Evolutionary conservation across 2,888 invertebrate species (phyloP), one percentile per base, ranked within the genome.

Genomic region (Cataglyphis livida): DNA sequence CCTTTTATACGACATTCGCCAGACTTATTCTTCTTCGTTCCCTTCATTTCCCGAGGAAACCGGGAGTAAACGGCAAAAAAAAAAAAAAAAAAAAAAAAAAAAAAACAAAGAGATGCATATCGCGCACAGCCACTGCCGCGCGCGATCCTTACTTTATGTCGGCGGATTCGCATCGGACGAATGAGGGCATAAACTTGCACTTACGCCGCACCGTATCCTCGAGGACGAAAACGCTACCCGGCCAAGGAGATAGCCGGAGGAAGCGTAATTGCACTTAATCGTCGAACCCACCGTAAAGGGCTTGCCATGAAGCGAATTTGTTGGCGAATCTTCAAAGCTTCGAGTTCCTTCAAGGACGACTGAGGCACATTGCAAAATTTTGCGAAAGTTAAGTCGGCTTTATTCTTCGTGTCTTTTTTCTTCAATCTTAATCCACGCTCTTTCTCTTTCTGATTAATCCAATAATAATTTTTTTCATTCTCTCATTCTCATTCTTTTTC

Each of bases 251-350:
- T 44, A 74, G 38, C 21, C 65, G 51, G 28, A 51, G 54, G 75
- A 71, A 73, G 61, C 54, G 68, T 82, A 81, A 81, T 76, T 85
- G 74, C 74, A 61, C 61, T 75, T 82, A 74, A 84, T 85, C 66
- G 44, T 51, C 62, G 68, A 68, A 59, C 59, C 28, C 74, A 38
- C 35, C 41, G 44, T 18, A 38, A 59, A 41, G 57, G 61, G 25
- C 18, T 51, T 28, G 73, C 66, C 41, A 32, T 74, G 62, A 79
- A 83, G 54, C 51, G 73, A 83, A 78, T 73, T 78, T 21, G 61
- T 48, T 41, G 12, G 51, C 32, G 48, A 62, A 35, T 51, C 62
- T 62, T 68, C 38, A 35, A 41, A 48, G 25, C 25, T 57, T 48
- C 57, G 65, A 48, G 7, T 10, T 12, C 12, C 41, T 25, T 21